Conservation (phyloP, 2,888 invertebrate species). For the Nemotelus pantherinus region DNA sequence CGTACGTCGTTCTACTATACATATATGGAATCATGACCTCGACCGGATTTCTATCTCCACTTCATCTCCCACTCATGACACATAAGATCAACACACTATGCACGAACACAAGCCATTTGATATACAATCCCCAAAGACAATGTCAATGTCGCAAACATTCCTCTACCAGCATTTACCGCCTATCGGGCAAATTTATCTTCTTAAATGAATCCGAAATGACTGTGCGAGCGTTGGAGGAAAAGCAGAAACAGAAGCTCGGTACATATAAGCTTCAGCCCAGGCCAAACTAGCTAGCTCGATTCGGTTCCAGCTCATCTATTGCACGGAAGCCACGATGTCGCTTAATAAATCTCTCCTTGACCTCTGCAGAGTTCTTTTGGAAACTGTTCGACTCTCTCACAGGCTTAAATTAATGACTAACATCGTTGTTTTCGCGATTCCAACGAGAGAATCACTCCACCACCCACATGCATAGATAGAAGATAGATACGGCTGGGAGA, state of each 20-base stretch:
- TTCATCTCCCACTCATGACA: too few relatives aligned
- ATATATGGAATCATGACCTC: background rate
- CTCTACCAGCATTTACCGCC: constrained; percentile 15
- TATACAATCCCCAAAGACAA: constrained; percentile 17
- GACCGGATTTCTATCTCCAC: background rate
- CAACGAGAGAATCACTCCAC: too few relatives aligned
- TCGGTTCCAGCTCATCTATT: background rate
- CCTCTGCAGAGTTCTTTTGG: background rate
- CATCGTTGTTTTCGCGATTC: too few relatives aligned
- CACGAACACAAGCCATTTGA: constrained; percentile 17
- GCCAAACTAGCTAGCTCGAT: background rate
- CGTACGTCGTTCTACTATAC: too few relatives aligned
- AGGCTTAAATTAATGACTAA: constrained; percentile 11
- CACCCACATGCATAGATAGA: too few relatives aligned
- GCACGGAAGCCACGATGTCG: constrained; percentile 10
- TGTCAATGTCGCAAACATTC: constrained; percentile 34
- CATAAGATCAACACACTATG: background rate
- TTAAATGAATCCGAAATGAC: constrained; percentile 8
- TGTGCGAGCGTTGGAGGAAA: too few relatives aligned
- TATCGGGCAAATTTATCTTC: constrained; percentile 34
- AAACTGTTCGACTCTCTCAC: too few relatives aligned
- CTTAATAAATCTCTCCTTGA: constrained; percentile 23
- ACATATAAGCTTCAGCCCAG: background rate
- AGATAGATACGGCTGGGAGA: too few relatives aligned
- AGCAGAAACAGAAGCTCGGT: background rate